Conservation (phyloP, 2,888 invertebrate genomes). For the Stenchaetothrips biformis region DNA sequence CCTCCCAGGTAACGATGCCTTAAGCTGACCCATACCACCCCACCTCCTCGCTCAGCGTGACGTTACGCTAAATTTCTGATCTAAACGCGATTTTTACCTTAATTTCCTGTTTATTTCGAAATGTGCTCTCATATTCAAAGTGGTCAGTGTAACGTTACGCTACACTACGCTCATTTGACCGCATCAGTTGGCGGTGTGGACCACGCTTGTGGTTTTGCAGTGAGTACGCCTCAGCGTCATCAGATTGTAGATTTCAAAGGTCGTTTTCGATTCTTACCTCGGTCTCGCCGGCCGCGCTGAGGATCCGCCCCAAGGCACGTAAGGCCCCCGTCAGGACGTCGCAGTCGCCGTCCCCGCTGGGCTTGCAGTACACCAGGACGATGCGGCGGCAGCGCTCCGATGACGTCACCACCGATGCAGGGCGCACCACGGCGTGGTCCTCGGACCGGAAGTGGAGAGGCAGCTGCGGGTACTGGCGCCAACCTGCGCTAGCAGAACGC, state of each 20-base stretch:
- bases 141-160: too few species aligned
- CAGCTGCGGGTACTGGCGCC: background rate
- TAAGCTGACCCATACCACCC: too few species aligned
- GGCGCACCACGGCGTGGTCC: background rate
- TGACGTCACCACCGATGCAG: background rate
- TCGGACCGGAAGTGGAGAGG: background rate
- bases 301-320: background rate
- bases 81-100: too few species aligned
- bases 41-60: too few species aligned
- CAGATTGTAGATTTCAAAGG: background rate
- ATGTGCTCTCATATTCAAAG: too few species aligned
- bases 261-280: background rate
- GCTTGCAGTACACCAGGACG: background rate
- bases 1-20: too few species aligned
- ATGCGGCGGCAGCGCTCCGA: background rate
- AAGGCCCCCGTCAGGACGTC: background rate
- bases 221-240: background rate
- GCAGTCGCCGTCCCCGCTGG: background rate
- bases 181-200: too few species aligned
- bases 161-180: too few species aligned
- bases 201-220: background rate
- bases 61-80: too few species aligned
- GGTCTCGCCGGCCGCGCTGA: background rate
- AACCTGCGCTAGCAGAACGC: background rate
- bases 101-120: too few species aligned